Percentiles rank a stretch among this genome's conserved stretches.
Evolutionary conservation across 2,113 vertebrate species (phyloP).

Genomic region (Apodemus speciosus): DNA sequence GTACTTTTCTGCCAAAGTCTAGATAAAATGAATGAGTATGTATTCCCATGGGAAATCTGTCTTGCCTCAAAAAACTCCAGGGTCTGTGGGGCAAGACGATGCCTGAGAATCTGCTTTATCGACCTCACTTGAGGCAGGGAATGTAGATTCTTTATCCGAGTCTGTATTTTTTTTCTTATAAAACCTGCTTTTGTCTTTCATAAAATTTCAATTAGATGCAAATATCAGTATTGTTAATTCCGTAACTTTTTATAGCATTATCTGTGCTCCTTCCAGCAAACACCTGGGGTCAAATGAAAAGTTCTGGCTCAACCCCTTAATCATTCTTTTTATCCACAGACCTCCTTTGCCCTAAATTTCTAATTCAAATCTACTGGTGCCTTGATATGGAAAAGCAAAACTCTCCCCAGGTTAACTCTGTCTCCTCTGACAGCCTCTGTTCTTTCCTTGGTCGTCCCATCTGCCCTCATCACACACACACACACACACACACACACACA

Average conservation of each 20-base stretch:
- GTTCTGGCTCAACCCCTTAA: neutral
- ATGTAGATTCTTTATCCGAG: neutral
- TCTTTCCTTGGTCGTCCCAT: neutral
- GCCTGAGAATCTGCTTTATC: neutral
- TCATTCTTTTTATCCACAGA: neutral
- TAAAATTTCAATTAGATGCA: slow-evolving; percentile 24
- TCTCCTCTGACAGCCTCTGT: neutral
- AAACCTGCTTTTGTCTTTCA: neutral
- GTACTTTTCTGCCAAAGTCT: neutral
- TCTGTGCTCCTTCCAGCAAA: slow-evolving; percentile 1
- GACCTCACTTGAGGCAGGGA: neutral
- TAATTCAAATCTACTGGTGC: neutral
- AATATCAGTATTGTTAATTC: neutral
- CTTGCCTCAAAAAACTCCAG: neutral
- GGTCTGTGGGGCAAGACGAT: neutral
- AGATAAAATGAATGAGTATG: neutral
- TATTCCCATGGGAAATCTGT: neutral
- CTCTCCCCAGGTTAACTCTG: neutral
- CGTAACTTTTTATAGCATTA: neutral
- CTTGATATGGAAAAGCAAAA: neutral
- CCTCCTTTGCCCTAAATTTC: neutral
- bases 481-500: neutral
- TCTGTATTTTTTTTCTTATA: slow-evolving; percentile 1
- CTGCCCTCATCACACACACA: neutral
- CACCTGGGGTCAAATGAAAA: neutral